Evolutionary conservation across 1,140 invertebrate species (phyloP).

Genomic region (Samia ricini): DNA sequence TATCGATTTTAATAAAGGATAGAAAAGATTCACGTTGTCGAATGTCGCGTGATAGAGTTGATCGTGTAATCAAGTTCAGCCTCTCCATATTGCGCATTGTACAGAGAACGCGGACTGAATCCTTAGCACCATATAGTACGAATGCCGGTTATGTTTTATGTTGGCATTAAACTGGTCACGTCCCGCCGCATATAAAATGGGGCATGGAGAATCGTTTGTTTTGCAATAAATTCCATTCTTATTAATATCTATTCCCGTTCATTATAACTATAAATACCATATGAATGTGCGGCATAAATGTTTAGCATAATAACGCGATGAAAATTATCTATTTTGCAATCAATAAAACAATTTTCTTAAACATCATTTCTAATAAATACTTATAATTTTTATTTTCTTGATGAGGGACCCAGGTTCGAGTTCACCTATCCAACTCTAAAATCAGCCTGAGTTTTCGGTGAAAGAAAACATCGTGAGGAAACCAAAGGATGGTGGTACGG

Average conservation of each 20-base stretch:
- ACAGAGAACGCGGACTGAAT: constrained; percentile 12
- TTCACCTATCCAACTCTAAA: too few relatives aligned
- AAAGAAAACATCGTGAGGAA: too few relatives aligned
- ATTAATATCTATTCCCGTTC: constrained; percentile 9
- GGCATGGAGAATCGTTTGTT: constrained; percentile 32
- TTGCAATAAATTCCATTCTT: constrained; percentile 24
- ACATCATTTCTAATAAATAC: too few relatives aligned
- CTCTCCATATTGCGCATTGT: not conserved
- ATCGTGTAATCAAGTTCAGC: not conserved
- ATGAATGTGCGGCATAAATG: too few relatives aligned
- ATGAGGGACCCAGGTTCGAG: too few relatives aligned
- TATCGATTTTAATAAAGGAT: not conserved
- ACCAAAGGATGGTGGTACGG: too few relatives aligned
- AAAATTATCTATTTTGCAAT: too few relatives aligned
- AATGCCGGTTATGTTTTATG: constrained; percentile 14
- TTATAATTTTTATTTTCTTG: too few relatives aligned
- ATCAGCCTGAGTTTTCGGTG: too few relatives aligned
- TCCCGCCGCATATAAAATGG: constrained; percentile 31
- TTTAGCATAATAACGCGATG: too few relatives aligned
- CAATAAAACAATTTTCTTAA: too few relatives aligned
- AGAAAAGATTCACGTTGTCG: not conserved
- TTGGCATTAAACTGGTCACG: constrained; percentile 29
- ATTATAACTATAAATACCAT: constrained; percentile 6
- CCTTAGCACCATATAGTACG: constrained; percentile 11
- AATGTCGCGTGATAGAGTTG: not conserved